Conservation (phyloP, 2,113 vertebrate genomes). For the Hippocampus guttulatus region DNA sequence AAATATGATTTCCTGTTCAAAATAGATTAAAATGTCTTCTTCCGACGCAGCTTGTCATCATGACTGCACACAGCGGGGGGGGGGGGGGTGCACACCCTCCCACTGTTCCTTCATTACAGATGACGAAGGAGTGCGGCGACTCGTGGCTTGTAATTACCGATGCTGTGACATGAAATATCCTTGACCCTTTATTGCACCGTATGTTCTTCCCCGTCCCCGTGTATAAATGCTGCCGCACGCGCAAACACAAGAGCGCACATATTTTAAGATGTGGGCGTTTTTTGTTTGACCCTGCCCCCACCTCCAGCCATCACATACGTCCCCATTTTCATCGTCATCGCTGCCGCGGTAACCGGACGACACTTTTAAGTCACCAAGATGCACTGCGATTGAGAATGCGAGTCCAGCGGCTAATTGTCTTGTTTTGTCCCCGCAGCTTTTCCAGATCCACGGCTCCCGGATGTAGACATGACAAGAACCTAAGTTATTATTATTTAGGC, state of each 20-base stretch:
- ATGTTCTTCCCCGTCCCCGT: constrained; percentile 42
- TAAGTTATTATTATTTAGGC: constrained; percentile 28
- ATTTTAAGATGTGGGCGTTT: constrained; percentile 8
- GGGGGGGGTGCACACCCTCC: not conserved
- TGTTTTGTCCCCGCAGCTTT: constrained; percentile 63
- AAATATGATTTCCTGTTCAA: not conserved
- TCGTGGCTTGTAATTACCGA: constrained; percentile 30
- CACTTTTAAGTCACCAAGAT: not conserved
- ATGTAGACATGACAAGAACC: constrained; percentile 59
- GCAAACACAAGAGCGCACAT: constrained; percentile 15
- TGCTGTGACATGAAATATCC: constrained; percentile 61
- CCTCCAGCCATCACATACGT: constrained; percentile 10
- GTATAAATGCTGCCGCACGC: constrained; percentile 14
- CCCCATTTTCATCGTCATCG: constrained; percentile 34
- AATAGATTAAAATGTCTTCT: not conserved
- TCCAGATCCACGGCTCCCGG: constrained; percentile 76
- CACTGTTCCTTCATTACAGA: not conserved
- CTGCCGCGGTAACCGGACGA: constrained; percentile 31
- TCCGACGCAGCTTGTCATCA: not conserved
- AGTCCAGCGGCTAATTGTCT: not conserved
- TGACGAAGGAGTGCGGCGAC: constrained; percentile 20
- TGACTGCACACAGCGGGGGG: not conserved
- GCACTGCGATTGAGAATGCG: not conserved
- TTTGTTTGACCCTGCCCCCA: not conserved
- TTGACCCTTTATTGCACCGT: constrained; percentile 40